Percentiles rank a stretch among this genome's conserved stretches.
Conservation (phyloP, 2,888 invertebrate genomes). For the Drosophila aldrichi region DNA sequence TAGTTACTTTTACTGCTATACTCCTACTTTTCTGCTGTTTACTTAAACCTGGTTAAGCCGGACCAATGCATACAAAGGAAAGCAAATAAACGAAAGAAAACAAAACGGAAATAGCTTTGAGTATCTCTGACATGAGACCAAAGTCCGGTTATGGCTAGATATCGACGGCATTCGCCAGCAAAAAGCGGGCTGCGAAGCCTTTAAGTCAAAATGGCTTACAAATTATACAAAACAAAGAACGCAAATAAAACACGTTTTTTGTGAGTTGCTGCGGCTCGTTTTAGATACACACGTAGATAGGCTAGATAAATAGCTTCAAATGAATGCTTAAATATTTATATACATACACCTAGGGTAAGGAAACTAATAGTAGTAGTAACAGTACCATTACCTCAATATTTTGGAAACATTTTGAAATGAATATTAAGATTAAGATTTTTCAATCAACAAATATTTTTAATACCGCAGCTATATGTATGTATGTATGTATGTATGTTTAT, state of each 20-base stretch:
- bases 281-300: slow-evolving; percentile 13
- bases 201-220: slow-evolving; percentile 51
- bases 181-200: slow-evolving; percentile 45
- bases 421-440: no score
- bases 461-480: neutral
- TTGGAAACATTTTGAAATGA: no score
- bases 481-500: neutral
- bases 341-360: no score
- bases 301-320: neutral
- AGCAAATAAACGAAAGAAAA: slow-evolving; percentile 18
- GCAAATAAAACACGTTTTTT: slow-evolving; percentile 33
- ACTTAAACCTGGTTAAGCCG: slow-evolving; percentile 44
- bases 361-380: no score
- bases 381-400: no score
- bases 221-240: slow-evolving; percentile 14
- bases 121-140: slow-evolving; percentile 40
- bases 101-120: slow-evolving; percentile 38
- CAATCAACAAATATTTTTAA: no score
- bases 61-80: slow-evolving; percentile 17
- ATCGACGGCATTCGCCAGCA: slow-evolving; percentile 52
- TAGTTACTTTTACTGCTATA: slow-evolving; percentile 23
- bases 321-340: neutral
- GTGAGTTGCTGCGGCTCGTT: slow-evolving; percentile 5
- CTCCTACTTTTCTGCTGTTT: slow-evolving; percentile 31
- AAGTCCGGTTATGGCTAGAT: slow-evolving; percentile 66